Percentiles rank a stretch among this genome's conserved stretches.
Evolutionary conservation across 2,797 vertebrate genomes (phyloP).

Genomic region (Neoniphon sammara): DNA sequence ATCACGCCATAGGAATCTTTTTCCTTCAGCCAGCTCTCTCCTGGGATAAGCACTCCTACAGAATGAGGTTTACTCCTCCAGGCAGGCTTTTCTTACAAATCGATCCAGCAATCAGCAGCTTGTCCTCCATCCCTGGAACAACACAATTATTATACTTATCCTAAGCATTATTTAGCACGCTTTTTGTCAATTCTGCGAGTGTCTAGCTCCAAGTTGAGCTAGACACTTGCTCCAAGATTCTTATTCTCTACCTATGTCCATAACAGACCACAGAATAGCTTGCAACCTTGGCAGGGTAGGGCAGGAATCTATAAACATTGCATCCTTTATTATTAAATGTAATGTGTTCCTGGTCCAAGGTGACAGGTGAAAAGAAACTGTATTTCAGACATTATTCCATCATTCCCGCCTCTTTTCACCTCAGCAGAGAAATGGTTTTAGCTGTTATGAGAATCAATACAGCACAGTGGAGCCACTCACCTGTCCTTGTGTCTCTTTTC

Average conservation of each 20-base stretch:
- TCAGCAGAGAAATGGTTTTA: not conserved
- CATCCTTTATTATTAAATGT: not conserved
- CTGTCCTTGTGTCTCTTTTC: slow-evolving; percentile 8
- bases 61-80: slow-evolving; percentile 20
- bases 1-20: slow-evolving; percentile 24
- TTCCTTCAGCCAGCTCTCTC: slow-evolving; percentile 11
- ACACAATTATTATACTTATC: not conserved
- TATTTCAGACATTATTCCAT: not conserved
- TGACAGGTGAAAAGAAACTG: not conserved
- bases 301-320: too few relatives aligned
- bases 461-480: not conserved
- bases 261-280: not conserved
- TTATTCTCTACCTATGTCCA: too few relatives aligned
- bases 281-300: not conserved
- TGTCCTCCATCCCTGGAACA: not conserved
- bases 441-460: slow-evolving; percentile 1
- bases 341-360: not conserved
- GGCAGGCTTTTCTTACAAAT: slow-evolving; percentile 26
- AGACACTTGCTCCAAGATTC: not conserved
- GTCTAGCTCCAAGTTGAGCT: not conserved
- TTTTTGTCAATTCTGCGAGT: not conserved
- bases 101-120: slow-evolving; percentile 14
- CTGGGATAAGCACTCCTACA: slow-evolving; percentile 8
- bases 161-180: not conserved
- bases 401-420: not conserved